A percentile compares a stretch with the other conserved stretches of the same genome.
These are phyloP conservation scores for Phymanthus crucifer DNA, from an alignment of 92 coral and sea anemone species.

Conservation along the genomic window DNA sequence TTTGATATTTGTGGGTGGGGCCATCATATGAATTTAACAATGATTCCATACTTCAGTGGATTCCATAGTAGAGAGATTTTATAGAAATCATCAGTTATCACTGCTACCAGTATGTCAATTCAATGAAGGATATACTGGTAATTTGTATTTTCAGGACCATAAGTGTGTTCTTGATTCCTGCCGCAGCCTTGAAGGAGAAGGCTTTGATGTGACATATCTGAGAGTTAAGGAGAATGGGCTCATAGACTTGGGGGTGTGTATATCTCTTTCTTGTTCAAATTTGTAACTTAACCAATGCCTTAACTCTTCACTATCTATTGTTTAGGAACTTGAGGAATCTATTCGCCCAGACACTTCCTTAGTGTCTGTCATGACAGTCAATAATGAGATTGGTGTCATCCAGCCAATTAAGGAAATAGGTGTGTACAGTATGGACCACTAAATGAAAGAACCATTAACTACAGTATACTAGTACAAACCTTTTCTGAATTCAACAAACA, in stretches of 20 bases:
- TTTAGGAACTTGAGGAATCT: slow-evolving; percentile 77
- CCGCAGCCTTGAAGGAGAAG: slow-evolving; percentile 91
- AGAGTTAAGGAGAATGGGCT: slow-evolving; percentile 88
- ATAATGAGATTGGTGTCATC: slow-evolving; percentile 92
- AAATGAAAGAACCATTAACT: no score
- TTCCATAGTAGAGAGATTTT: no score
- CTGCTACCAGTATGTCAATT: no score
- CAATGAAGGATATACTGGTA: no score
- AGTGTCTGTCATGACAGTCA: slow-evolving; percentile 87
- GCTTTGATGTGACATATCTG: slow-evolving; percentile 90
- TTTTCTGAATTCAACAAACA: no score
- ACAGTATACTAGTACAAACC: no score
- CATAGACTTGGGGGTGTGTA: slow-evolving; percentile 78
- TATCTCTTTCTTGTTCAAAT: no score
- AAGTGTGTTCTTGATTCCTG: slow-evolving; percentile 99
- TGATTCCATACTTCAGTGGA: no score
- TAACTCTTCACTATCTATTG: neutral
- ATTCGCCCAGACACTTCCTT: slow-evolving; percentile 90
- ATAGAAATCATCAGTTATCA: no score
- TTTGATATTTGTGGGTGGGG: no score
- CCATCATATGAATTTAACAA: no score
- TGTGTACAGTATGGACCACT: neutral
- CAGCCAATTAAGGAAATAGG: slow-evolving; percentile 94
- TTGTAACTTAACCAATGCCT: no score
- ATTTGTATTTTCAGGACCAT: slow-evolving; percentile 67